These are phyloP conservation scores for Corydoras sp. DNA, from an alignment of 2,113 vertebrate genomes.

Conservation along the genomic window DNA sequence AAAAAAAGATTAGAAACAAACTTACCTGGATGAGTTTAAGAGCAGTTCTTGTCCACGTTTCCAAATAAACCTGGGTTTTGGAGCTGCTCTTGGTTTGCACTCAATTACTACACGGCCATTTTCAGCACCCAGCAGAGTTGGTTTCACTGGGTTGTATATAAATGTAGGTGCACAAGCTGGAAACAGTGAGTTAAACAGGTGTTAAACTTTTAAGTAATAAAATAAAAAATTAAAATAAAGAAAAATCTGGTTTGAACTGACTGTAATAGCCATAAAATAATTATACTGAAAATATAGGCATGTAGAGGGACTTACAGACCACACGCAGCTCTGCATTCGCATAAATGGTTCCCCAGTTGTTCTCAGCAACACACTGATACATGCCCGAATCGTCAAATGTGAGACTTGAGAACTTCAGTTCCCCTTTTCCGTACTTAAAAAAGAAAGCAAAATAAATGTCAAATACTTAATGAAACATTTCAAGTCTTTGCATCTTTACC, in stretches of 20 bases:
- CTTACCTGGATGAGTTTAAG: conserved; percentile 81
- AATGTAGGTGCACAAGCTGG: conserved; percentile 88
- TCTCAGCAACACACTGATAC: conserved; percentile 98
- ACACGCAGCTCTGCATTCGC: conserved; percentile 94
- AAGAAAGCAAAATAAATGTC: neutral
- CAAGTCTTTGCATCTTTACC: neutral
- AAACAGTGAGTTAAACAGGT: neutral
- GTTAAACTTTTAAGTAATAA: too few species aligned
- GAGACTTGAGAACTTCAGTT: conserved; percentile 82
- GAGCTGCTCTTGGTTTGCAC: conserved; percentile 91
- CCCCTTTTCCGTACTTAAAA: conserved; percentile 83
- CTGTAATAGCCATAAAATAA: neutral
- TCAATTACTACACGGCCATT: conserved; percentile 87
- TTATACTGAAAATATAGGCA: neutral
- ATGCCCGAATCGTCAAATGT: conserved; percentile 89
- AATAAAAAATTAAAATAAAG: too few species aligned
- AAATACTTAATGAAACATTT: neutral
- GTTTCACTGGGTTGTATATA: conserved; percentile 89
- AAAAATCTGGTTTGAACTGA: too few species aligned
- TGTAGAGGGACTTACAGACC: conserved; percentile 71
- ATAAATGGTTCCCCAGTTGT: conserved; percentile 84
- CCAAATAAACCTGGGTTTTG: conserved; percentile 87
- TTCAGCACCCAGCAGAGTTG: conserved; percentile 82
- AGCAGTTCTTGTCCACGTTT: conserved; percentile 88
- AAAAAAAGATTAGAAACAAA: neutral